phyloP scores from a whole-genome alignment of 2,888 invertebrate species.

The Drosophila histrio region DNA sequence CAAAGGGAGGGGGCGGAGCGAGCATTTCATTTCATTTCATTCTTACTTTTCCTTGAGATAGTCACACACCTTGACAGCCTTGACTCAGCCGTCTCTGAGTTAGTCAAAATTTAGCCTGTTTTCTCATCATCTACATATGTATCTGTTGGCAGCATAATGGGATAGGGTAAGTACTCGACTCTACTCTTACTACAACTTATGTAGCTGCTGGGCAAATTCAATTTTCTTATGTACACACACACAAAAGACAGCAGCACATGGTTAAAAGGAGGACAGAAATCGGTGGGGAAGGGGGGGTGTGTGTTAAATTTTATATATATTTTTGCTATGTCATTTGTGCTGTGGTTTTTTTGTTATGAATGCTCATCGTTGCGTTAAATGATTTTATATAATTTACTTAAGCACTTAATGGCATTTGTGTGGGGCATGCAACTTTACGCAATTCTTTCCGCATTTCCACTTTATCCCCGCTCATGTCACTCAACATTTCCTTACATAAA shows the following conservation, averaged over 20 bases:
- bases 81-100: conserved; percentile 2
- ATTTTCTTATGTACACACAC: conserved; percentile 23
- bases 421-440: conserved; percentile 60
- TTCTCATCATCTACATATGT: conserved; percentile 11
- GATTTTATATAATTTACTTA: conserved; percentile 71
- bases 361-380: conserved; percentile 53
- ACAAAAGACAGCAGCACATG: conserved; percentile 3
- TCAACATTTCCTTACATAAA: conserved; percentile 53
- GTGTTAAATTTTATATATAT: neutral
- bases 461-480: neutral
- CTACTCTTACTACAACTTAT: neutral
- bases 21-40: neutral
- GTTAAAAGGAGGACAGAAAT: neutral
- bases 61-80: conserved; percentile 48
- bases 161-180: neutral
- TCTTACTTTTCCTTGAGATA: neutral
- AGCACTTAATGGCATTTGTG: conserved; percentile 66
- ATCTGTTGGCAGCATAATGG: conserved; percentile 5
- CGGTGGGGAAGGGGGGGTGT: neutral
- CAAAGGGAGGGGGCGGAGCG: neutral
- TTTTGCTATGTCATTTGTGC: neutral
- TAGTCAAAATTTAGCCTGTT: conserved; percentile 30
- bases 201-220: conserved; percentile 6
- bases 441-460: conserved; percentile 44
- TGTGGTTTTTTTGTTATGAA: conserved; percentile 24